Evolutionary conservation across 2,113 vertebrate species (phyloP).

Genomic region (Nothobranchius furzeri): DNA sequence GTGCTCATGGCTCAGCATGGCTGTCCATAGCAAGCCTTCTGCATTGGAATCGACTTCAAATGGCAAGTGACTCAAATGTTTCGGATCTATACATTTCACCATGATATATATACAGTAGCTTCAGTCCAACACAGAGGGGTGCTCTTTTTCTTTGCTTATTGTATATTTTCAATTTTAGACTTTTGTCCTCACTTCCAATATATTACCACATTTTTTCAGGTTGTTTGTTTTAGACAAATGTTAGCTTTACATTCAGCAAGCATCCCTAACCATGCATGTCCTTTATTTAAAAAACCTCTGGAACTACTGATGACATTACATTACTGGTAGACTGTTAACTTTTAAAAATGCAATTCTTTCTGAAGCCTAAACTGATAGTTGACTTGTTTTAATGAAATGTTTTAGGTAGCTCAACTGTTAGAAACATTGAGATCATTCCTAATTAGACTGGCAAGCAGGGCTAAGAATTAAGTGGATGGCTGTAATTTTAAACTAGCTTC

Average conservation of each 20-base stretch:
- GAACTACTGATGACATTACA: too few relatives aligned
- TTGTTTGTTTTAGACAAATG: not conserved
- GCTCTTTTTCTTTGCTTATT: conserved; percentile 6
- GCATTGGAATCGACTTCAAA: conserved; percentile 39
- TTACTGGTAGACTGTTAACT: too few relatives aligned
- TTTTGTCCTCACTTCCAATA: not conserved
- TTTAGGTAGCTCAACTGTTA: too few relatives aligned
- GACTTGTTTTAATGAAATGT: too few relatives aligned
- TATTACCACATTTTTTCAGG: not conserved
- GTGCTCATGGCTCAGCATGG: conserved; percentile 8
- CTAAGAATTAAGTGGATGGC: too few relatives aligned
- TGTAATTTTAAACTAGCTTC: too few relatives aligned
- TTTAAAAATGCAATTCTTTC: too few relatives aligned
- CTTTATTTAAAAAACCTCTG: too few relatives aligned
- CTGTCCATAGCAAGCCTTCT: conserved; percentile 12
- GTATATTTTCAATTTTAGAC: not conserved
- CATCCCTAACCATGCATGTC: too few relatives aligned
- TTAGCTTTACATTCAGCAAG: not conserved
- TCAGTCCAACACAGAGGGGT: conserved; percentile 14
- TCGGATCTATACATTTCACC: conserved; percentile 39
- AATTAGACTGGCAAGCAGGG: too few relatives aligned
- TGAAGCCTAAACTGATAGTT: too few relatives aligned
- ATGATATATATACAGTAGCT: conserved; percentile 50
- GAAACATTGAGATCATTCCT: too few relatives aligned
- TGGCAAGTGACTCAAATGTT: conserved; percentile 56